A percentile compares a stretch with the other conserved stretches of the same genome.
Evolutionary conservation across 2,888 invertebrate genomes (phyloP).

Genomic region (Sympetrum striolatum): DNA sequence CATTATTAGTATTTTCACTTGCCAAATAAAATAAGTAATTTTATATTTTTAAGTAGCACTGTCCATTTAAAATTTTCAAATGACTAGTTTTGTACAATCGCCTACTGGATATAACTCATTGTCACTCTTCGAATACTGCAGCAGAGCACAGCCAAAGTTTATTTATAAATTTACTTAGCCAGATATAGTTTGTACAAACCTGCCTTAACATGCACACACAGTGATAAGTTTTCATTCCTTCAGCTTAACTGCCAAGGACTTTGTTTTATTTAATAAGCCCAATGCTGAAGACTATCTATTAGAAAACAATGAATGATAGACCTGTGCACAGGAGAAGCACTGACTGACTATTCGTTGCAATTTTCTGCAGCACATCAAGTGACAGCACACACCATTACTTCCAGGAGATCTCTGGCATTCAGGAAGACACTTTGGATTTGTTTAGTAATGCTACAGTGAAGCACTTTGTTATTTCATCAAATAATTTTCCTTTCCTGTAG

Average conservation of each 20-base stretch:
- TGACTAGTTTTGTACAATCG: conserved; percentile 40
- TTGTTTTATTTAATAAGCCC: conserved; percentile 21
- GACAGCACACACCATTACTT: conserved; percentile 43
- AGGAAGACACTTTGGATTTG: conserved; percentile 47
- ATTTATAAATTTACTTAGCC: conserved; percentile 41
- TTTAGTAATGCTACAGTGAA: conserved; percentile 42
- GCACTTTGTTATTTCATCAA: conserved; percentile 30
- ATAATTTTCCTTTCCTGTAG: conserved; percentile 10
- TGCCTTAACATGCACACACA: conserved; percentile 40
- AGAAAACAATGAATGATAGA: conserved; percentile 35
- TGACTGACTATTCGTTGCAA: conserved; percentile 32
- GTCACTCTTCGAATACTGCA: conserved; percentile 41
- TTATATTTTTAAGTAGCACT: conserved; percentile 27
- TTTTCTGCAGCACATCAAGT: conserved; percentile 42
- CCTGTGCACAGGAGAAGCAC: conserved; percentile 38
- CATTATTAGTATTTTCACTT: conserved; percentile 32
- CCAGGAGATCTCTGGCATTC: conserved; percentile 43
- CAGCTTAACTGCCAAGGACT: conserved; percentile 32
- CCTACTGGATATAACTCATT: conserved; percentile 39
- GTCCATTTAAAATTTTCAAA: conserved; percentile 40
- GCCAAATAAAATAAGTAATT: conserved; percentile 24
- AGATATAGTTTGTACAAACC: conserved; percentile 43
- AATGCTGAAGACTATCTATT: conserved; percentile 42
- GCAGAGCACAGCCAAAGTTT: conserved; percentile 42
- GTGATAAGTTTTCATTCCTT: conserved; percentile 41